Evolutionary conservation across 2,113 vertebrate genomes (phyloP).

Genomic region (Grammomys surdaster): DNA sequence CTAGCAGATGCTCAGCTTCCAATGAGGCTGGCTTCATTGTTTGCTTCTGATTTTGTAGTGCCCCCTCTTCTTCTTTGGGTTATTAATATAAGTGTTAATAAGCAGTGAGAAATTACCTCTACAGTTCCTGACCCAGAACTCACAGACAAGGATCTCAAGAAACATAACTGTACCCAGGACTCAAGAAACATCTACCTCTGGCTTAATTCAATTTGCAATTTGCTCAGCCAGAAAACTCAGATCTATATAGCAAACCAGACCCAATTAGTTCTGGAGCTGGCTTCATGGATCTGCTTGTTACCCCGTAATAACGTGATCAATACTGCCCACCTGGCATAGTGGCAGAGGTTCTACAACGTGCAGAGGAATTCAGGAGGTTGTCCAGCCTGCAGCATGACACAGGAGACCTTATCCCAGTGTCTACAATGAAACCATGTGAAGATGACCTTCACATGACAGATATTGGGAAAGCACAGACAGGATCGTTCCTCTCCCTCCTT

Average conservation of each 20-base stretch:
- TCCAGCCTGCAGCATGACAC: not conserved
- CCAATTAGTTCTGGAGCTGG: slow-evolving; percentile 73
- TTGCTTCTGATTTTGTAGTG: not conserved
- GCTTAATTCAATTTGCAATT: slow-evolving; percentile 71
- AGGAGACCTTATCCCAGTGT: not conserved
- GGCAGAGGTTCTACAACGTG: not conserved
- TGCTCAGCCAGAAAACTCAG: slow-evolving; percentile 63
- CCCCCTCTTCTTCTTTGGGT: not conserved
- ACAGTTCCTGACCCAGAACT: not conserved
- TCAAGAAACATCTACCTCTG: slow-evolving; percentile 41
- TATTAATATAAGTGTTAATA: not conserved
- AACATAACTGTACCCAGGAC: not conserved
- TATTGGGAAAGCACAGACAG: not conserved
- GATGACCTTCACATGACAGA: not conserved
- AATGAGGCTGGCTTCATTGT: not conserved
- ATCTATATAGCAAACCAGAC: slow-evolving; percentile 70
- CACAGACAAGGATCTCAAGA: slow-evolving; percentile 22
- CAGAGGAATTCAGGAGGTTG: not conserved
- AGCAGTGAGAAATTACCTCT: not conserved
- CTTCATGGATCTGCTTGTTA: slow-evolving; percentile 73
- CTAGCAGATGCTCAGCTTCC: not conserved
- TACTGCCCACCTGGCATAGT: slow-evolving; percentile 25
- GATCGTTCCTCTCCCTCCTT: not conserved
- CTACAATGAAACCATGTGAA: not conserved
- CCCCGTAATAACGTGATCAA: slow-evolving; percentile 64